Percentiles rank a stretch among this genome's conserved stretches.
Conservation (phyloP, 2,113 vertebrate species). For the Pantherophis guttatus region DNA sequence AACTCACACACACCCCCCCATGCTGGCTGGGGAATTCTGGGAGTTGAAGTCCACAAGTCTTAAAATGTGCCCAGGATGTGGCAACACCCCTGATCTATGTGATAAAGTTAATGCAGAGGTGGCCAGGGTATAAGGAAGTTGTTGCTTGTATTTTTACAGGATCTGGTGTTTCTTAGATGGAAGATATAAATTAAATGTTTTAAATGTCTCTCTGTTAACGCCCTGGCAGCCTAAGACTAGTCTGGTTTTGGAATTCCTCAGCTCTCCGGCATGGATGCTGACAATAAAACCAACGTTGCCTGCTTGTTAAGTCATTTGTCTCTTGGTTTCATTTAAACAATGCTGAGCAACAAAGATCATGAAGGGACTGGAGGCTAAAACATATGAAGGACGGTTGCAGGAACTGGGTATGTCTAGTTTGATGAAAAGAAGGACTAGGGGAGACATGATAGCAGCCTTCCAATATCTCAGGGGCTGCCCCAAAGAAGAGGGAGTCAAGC, state of each 20-base stretch:
- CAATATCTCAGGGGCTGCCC: too few species aligned
- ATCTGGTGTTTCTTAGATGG: not conserved
- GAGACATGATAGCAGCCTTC: too few species aligned
- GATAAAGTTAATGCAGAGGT: not conserved
- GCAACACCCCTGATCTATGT: not conserved
- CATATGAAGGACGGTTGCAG: too few species aligned
- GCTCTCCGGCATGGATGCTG: not conserved
- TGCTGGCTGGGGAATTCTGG: not conserved
- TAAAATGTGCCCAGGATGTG: not conserved
- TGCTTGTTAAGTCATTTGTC: not conserved
- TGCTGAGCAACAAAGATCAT: too few species aligned
- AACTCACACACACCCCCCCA: not conserved
- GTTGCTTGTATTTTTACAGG: not conserved
- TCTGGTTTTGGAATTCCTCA: not conserved
- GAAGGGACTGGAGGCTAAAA: too few species aligned
- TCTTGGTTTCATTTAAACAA: not conserved
- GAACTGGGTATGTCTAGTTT: too few species aligned
- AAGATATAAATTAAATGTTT: not conserved
- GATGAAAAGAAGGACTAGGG: too few species aligned
- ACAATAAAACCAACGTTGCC: constrained; percentile 36
- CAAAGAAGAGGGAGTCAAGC: too few species aligned
- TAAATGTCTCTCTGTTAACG: not conserved
- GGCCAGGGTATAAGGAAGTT: not conserved
- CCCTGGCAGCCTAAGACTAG: not conserved
- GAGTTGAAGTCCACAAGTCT: not conserved